phyloP scores from a whole-genome alignment of 2,888 invertebrate genomes.

The Tachina grossa region DNA sequence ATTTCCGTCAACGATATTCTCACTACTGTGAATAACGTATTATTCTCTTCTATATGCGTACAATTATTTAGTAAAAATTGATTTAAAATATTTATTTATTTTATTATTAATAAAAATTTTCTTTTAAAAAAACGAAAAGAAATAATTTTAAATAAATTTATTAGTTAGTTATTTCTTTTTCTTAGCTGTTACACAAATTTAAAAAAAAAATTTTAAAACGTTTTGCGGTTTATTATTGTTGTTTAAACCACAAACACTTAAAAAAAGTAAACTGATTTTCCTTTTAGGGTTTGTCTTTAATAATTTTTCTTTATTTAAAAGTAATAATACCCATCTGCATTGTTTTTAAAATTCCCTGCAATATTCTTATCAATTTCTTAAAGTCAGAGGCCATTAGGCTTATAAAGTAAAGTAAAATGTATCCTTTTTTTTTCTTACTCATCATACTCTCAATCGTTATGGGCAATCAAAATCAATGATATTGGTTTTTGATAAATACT shows the following conservation, averaged over 20 bases:
- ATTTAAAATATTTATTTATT: too few species aligned
- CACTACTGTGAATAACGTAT: too few species aligned
- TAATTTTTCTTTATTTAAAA: slow-evolving; percentile 22
- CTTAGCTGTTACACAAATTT: too few species aligned
- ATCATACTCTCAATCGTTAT: slow-evolving; percentile 49
- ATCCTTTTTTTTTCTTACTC: slow-evolving; percentile 35
- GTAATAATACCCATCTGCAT: neutral
- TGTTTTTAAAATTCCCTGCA: slow-evolving; percentile 4
- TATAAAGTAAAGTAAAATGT: slow-evolving; percentile 46
- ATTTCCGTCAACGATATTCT: too few species aligned
- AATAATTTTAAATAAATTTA: too few species aligned
- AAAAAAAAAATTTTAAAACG: slow-evolving; percentile 13
- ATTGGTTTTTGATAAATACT: slow-evolving; percentile 71
- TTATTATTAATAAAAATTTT: too few species aligned
- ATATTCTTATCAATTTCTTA: slow-evolving; percentile 59
- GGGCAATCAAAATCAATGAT: slow-evolving; percentile 71
- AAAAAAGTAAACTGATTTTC: slow-evolving; percentile 37
- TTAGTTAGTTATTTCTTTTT: too few species aligned
- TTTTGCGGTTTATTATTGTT: slow-evolving; percentile 32
- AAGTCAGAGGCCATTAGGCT: slow-evolving; percentile 65
- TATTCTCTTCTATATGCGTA: too few species aligned
- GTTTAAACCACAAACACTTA: slow-evolving; percentile 42
- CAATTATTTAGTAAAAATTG: too few species aligned
- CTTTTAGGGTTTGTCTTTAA: neutral
- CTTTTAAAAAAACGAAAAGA: too few species aligned